phyloP scores from a whole-genome alignment of 2,113 vertebrate species.

The Lathamus discolor region DNA sequence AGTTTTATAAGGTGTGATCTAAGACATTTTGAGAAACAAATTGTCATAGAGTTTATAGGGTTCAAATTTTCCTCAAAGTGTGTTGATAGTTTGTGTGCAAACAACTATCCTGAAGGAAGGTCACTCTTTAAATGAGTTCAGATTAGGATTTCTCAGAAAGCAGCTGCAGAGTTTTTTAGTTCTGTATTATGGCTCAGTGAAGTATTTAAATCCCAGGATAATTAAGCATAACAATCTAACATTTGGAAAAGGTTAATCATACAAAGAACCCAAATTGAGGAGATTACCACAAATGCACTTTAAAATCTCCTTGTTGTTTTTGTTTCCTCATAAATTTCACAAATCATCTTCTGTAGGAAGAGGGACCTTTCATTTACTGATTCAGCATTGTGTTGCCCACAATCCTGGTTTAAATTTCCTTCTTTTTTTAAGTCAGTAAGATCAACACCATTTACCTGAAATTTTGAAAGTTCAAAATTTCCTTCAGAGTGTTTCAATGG shows the following conservation, averaged over 20 bases:
- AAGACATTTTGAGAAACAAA: background rate
- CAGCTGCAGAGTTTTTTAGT: background rate
- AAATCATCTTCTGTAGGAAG: background rate
- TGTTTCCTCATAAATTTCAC: background rate
- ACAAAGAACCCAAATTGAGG: background rate
- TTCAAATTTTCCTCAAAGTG: background rate
- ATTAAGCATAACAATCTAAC: constrained; percentile 5
- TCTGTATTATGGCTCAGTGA: background rate
- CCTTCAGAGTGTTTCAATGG: background rate
- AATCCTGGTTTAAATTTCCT: background rate
- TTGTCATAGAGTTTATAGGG: background rate
- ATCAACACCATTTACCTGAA: background rate
- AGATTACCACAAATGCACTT: background rate
- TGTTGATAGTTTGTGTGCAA: background rate
- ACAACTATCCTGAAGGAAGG: background rate
- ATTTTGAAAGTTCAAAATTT: background rate
- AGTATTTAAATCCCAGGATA: background rate
- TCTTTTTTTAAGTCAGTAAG: background rate
- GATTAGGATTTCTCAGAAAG: constrained; percentile 31
- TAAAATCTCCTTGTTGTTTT: constrained; percentile 18
- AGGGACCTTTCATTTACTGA: background rate
- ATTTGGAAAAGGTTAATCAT: background rate
- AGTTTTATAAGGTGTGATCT: background rate
- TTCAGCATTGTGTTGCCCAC: background rate
- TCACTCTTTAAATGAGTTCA: constrained; percentile 7